Percentiles rank a stretch among this genome's conserved stretches.
phyloP scores from a whole-genome alignment of 2,888 invertebrate genomes.

The Drosophila rellima region DNA sequence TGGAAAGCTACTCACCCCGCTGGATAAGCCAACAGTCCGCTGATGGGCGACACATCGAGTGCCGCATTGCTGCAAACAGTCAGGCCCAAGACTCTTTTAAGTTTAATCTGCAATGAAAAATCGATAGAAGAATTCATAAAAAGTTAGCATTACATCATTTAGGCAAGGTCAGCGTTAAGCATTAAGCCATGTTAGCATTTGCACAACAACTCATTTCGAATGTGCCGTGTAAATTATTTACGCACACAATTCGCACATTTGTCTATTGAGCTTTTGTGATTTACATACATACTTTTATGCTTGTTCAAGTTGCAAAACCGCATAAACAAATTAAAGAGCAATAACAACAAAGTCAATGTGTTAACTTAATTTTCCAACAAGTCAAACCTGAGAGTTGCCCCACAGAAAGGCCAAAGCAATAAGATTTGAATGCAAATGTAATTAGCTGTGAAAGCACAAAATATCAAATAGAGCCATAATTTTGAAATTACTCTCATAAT shows the following conservation, averaged over 20 bases:
- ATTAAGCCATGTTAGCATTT: slow-evolving; percentile 44
- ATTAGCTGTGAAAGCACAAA: slow-evolving; percentile 8
- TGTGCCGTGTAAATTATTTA: slow-evolving; percentile 60
- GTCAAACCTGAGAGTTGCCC: background rate
- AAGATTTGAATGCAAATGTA: background rate
- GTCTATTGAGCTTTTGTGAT: slow-evolving; percentile 11
- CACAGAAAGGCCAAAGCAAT: slow-evolving; percentile 13
- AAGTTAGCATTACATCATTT: slow-evolving; percentile 61
- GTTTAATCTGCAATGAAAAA: slow-evolving; percentile 91
- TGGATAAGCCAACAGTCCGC: slow-evolving; percentile 96
- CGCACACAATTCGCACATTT: slow-evolving; percentile 68
- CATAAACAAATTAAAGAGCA: slow-evolving; percentile 16
- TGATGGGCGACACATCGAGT: slow-evolving; percentile 94
- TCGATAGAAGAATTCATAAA: slow-evolving; percentile 67
- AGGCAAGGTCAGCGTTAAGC: slow-evolving; percentile 53
- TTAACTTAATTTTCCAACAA: slow-evolving; percentile 53
- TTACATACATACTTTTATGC: slow-evolving; percentile 28
- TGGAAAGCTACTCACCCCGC: slow-evolving; percentile 93
- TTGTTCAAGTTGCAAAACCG: slow-evolving; percentile 41
- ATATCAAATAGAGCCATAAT: background rate
- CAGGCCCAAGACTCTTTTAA: slow-evolving; percentile 97
- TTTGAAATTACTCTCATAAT: background rate
- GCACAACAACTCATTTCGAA: slow-evolving; percentile 34
- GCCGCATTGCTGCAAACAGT: slow-evolving; percentile 98
- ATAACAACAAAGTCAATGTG: slow-evolving; percentile 31